phyloP scores from a whole-genome alignment of 2,113 vertebrate genomes.

The Zosterops lateralis region DNA sequence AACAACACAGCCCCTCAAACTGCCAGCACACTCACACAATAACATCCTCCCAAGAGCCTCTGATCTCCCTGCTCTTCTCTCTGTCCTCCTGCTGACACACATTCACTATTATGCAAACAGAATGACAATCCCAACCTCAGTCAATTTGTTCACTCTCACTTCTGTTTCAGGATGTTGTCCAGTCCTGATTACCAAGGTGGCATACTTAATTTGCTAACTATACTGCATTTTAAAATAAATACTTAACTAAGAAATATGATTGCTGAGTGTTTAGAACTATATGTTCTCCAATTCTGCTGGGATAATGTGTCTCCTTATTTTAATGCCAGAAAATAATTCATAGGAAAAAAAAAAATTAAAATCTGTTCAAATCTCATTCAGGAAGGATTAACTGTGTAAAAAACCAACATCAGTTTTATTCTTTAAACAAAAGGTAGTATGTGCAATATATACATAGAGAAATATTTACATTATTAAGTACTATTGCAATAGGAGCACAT shows the following conservation, averaged over 20 bases:
- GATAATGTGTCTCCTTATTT: background rate
- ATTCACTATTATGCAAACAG: background rate
- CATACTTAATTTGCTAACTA: background rate
- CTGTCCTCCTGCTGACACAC: background rate
- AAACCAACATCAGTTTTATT: background rate
- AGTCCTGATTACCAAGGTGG: background rate
- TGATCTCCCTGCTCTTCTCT: background rate
- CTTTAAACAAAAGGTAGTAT: background rate
- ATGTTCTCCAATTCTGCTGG: background rate
- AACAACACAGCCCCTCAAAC: background rate
- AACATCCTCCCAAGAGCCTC: background rate
- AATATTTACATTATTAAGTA: background rate
- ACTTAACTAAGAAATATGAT: background rate
- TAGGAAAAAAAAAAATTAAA: background rate
- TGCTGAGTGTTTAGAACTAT: background rate
- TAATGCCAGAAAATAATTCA: background rate
- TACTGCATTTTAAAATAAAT: background rate
- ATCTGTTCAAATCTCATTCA: background rate
- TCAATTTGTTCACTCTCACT: background rate
- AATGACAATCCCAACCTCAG: background rate
- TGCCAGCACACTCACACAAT: rapidly evolving
- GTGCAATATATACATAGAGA: background rate
- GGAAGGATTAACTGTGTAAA: background rate
- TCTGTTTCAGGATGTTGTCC: background rate
- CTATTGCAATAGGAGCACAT: background rate